A percentile compares a stretch with the other conserved stretches of the same genome.
Conservation (phyloP, 2,888 invertebrate genomes). For the Zaprionus lineosus region DNA sequence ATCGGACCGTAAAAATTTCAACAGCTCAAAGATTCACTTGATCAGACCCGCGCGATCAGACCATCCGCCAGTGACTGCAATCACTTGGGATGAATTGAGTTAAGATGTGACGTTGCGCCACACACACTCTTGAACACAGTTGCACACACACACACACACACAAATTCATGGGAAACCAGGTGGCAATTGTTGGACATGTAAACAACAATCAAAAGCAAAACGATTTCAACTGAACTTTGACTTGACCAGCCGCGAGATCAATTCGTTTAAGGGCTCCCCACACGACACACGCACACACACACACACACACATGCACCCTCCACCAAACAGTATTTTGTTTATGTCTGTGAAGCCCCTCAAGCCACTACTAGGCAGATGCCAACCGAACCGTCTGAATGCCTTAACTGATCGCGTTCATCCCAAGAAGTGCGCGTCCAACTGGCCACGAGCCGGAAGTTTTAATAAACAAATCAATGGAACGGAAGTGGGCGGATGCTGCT, state of each 20-base stretch:
- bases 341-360: no score
- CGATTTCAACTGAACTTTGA: constrained; percentile 55
- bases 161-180: constrained; percentile 39
- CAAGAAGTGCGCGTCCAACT: constrained; percentile 11
- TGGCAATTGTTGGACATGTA: constrained; percentile 49
- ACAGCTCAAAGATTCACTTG: neutral
- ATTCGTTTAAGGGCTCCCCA: no score
- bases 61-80: constrained; percentile 41
- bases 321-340: no score
- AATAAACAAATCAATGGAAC: constrained; percentile 73
- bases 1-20: neutral
- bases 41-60: constrained; percentile 34
- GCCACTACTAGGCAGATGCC: constrained; percentile 25
- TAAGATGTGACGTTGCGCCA: constrained; percentile 14
- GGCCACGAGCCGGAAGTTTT: constrained; percentile 65
- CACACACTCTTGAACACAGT: constrained; percentile 4
- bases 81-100: constrained; percentile 21
- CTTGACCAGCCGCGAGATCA: constrained; percentile 8
- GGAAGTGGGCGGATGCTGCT: constrained; percentile 60
- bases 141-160: neutral
- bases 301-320: no score
- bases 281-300: no score
- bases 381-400: constrained; percentile 20
- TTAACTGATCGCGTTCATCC: neutral
- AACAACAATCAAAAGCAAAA: constrained; percentile 45